phyloP scores from a whole-genome alignment of 1,140 invertebrate genomes.

The Drosophila dunni region DNA sequence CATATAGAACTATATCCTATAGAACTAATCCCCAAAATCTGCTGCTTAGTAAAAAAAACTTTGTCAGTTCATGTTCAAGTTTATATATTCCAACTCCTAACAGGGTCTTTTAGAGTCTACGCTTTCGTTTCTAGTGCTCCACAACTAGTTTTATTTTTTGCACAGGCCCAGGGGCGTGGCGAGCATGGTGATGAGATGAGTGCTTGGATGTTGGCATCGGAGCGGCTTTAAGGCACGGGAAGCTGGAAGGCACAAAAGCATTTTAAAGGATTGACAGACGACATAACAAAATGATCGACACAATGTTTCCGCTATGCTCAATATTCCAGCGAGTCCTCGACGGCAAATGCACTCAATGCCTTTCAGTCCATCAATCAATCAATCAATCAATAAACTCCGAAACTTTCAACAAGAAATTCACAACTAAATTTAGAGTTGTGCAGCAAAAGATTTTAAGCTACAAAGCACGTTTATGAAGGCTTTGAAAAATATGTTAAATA shows the following conservation, averaged over 20 bases:
- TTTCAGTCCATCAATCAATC: not conserved
- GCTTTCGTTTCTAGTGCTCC: not conserved
- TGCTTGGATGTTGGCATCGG: conserved; percentile 16
- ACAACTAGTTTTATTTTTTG: not conserved
- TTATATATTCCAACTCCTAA: no score
- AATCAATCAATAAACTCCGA: not conserved
- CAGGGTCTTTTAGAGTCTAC: no score
- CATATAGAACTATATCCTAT: no score
- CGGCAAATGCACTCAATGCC: not conserved
- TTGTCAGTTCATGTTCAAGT: no score
- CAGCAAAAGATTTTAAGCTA: no score
- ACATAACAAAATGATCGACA: conserved; percentile 22
- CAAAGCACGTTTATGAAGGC: no score
- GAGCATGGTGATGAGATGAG: conserved; percentile 30
- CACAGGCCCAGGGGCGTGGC: conserved; percentile 14
- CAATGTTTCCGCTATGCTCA: not conserved
- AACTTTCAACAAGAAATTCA: not conserved
- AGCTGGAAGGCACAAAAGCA: conserved; percentile 27
- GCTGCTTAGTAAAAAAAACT: no score
- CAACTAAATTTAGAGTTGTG: not conserved
- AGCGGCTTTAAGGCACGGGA: conserved; percentile 10
- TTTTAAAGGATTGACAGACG: conserved; percentile 21
- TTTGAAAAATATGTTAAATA: no score
- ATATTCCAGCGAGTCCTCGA: not conserved
- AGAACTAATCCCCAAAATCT: no score